These are phyloP conservation scores for Macroteleia sp. DNA, from an alignment of 2,888 invertebrate species.

Conservation along the genomic window DNA sequence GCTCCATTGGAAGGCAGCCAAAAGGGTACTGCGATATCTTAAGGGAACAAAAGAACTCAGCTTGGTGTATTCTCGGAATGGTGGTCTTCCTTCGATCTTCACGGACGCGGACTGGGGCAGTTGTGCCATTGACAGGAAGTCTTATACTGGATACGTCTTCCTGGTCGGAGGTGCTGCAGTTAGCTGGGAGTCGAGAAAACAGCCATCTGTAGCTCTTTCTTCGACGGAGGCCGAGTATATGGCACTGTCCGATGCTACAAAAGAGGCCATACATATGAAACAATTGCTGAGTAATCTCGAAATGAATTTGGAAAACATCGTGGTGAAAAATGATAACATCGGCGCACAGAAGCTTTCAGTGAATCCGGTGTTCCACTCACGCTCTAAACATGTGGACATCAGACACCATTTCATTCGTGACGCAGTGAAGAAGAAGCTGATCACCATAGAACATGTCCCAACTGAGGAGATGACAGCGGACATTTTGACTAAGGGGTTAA, in stretches of 20 bases:
- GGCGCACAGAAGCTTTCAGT: conserved; percentile 4
- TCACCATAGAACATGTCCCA: background rate
- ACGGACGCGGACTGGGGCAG: conserved; percentile 64
- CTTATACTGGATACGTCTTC: background rate
- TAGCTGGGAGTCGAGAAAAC: background rate
- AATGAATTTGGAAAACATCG: background rate
- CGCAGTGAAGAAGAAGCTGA: background rate
- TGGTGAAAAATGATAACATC: background rate
- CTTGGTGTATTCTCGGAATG: background rate
- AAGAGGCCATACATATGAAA: background rate
- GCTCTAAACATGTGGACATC: background rate
- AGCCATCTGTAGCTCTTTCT: background rate
- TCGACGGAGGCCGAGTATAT: background rate
- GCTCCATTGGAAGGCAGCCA: conserved; percentile 55
- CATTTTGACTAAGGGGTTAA: too few species aligned
- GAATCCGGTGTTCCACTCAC: background rate
- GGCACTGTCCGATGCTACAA: background rate
- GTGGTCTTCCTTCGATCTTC: conserved; percentile 18
- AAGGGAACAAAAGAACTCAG: conserved; percentile 30
- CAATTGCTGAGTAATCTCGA: background rate
- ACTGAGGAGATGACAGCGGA: too few species aligned
- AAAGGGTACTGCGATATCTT: background rate
- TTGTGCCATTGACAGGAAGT: conserved; percentile 18
- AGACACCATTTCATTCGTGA: background rate
- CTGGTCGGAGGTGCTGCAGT: background rate